Conservation (phyloP, 64 coral and sea anemone species). For the Orbicella faveolata region DNA sequence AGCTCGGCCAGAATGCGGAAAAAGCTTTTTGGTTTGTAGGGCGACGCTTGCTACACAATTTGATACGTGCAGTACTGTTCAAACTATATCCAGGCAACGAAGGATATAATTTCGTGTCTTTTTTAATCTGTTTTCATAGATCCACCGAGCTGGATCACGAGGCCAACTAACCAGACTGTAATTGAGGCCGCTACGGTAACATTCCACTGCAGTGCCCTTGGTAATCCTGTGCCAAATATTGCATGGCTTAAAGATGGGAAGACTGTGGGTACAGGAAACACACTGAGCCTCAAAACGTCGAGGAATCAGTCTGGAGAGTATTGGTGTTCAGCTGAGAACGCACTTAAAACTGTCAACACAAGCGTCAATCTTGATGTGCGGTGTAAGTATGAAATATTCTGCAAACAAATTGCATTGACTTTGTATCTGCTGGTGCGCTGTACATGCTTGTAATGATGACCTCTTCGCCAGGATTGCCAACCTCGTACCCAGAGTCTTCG, state of each 20-base stretch:
- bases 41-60: too few relatives aligned
- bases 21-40: too few relatives aligned
- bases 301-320: constrained; percentile 21
- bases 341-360: not conserved
- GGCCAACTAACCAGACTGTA: not conserved
- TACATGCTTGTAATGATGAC: too few relatives aligned
- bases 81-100: too few relatives aligned
- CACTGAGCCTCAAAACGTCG: not conserved
- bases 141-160: not conserved
- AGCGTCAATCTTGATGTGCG: constrained; percentile 10
- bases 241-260: constrained; percentile 35
- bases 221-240: constrained; percentile 15
- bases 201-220: constrained; percentile 13
- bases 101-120: not conserved
- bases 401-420: too few relatives aligned
- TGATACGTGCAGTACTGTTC: too few relatives aligned
- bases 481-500: too few relatives aligned
- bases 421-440: too few relatives aligned
- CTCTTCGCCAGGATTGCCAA: too few relatives aligned
- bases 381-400: not conserved
- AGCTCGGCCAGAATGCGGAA: too few relatives aligned
- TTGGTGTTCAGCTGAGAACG: constrained; percentile 8
- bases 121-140: not conserved
- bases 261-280: constrained; percentile 6
- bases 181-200: not conserved